Base-by-base conservation (phyloP, 2,888 invertebrate genomes). In the Xylota sylvarum region DNA sequence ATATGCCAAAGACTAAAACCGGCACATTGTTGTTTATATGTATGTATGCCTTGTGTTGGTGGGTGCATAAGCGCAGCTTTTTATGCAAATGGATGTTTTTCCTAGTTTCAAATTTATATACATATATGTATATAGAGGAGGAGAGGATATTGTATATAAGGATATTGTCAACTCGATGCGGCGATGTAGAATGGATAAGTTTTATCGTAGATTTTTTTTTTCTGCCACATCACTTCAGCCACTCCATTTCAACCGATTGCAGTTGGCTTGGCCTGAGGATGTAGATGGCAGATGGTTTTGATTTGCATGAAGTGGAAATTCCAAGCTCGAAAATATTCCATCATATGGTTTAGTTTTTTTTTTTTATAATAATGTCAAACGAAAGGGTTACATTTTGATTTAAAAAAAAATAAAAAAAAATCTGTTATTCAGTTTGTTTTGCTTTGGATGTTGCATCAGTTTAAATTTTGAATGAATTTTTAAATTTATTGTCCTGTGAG, bases 21-120 rank as follows among this genome's bases (percentile, higher is more conserved):
- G 56, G 74, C 79, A 79, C 73, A 64, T 56, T 79, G 69, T 74
- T 81, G 69, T 74, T 81, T 74, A 67, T 81, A 46, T 81, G 69
- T 74, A 74, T 74, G 62, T 81, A 46, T 67, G 12, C 30, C 37
- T 37, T 48, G 58, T 56, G 30, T 46, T 64, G n/a, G 27, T 6
- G 43, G 58, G 30, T 58, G 56, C 72, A 69, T 69, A 69, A 69
- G 55, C 52, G 55, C 62, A 74, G 73, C 48, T 73, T 74, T 69
- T 84, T 64, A 69, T 74, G 84, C 78, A 79, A 73, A 69, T 73
- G 73, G 55, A 74, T 69, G 73, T 32, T 83, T 72, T 83, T 67
- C 56, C 60, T 19, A 65, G 65, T 43, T 56, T 37, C 32, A 6
- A 30, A 43, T 4, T 1, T 5, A 43, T 30, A 50, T 32, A 23